These are phyloP conservation scores for Indri indri DNA, from an alignment of 2,113 vertebrate species.

Conservation along the genomic window DNA sequence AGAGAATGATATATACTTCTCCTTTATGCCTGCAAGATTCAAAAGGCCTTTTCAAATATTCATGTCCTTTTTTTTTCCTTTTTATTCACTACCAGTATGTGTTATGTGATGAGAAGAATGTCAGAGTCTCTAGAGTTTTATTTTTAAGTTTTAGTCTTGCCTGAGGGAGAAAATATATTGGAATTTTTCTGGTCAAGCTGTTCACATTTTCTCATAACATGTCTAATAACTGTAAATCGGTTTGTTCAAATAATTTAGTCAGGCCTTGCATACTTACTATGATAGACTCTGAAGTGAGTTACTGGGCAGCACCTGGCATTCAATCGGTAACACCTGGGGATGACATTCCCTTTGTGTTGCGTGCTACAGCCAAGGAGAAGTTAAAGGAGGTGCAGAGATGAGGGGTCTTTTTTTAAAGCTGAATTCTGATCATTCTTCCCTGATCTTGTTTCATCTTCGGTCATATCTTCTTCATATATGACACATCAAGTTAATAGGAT, in stretches of 20 bases:
- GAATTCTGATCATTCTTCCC: slow-evolving; percentile 34
- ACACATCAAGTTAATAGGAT: slow-evolving; percentile 16
- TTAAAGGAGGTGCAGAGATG: background rate
- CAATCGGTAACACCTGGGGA: background rate
- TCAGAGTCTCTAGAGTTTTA: slow-evolving; percentile 47
- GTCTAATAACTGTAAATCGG: slow-evolving; percentile 62
- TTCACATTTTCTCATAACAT: slow-evolving; percentile 58
- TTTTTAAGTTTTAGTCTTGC: slow-evolving; percentile 74
- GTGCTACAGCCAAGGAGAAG: background rate
- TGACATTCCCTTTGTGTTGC: background rate
- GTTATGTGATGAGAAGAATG: slow-evolving; percentile 73
- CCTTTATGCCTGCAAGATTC: slow-evolving; percentile 75
- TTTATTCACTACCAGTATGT: slow-evolving; percentile 60
- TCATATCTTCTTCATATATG: slow-evolving; percentile 11
- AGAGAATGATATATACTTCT: slow-evolving; percentile 68
- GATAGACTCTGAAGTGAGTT: background rate
- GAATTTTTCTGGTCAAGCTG: slow-evolving; percentile 71
- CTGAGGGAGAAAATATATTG: slow-evolving; percentile 66
- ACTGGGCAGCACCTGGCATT: background rate
- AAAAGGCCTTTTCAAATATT: slow-evolving; percentile 80
- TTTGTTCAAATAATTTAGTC: slow-evolving; percentile 57
- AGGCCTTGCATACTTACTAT: background rate
- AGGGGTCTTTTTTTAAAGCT: background rate
- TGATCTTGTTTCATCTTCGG: slow-evolving; percentile 9
- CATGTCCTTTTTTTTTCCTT: slow-evolving; percentile 48